A percentile compares a stretch with the other conserved stretches of the same genome.
These are phyloP conservation scores for Phalacrocorax brasilianus DNA, from an alignment of 2,113 vertebrate genomes.

Conservation along the genomic window DNA sequence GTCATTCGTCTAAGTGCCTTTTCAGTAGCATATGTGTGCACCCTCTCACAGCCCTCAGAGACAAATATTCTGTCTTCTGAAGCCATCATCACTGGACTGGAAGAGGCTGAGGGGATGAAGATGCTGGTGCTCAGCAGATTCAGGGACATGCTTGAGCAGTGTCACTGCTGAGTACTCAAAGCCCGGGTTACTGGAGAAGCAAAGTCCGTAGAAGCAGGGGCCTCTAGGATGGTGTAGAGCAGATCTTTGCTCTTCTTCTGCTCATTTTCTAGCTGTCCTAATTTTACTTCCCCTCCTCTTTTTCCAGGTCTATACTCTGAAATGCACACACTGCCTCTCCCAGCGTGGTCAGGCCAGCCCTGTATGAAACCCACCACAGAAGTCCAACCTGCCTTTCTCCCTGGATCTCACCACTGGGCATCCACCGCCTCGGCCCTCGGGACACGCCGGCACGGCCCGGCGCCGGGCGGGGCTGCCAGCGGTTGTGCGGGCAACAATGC, in stretches of 20 bases:
- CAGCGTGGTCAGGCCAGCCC: fast-evolving
- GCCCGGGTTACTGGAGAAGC: background rate
- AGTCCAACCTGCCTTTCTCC: too few species aligned
- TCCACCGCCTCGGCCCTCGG: fast-evolving
- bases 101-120: background rate
- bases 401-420: fast-evolving
- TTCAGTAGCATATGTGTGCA: background rate
- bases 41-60: background rate
- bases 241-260: background rate
- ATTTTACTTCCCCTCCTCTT: background rate
- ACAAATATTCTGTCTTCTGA: background rate
- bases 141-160: background rate
- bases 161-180: background rate
- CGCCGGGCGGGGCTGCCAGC: background rate
- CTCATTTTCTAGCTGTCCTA: background rate
- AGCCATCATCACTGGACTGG: background rate
- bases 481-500: fast-evolving
- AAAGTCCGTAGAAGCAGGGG: background rate
- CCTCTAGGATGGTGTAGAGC: background rate
- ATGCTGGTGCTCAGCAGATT: background rate
- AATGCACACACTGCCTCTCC: fast-evolving
- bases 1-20: background rate
- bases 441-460: background rate
- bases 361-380: fast-evolving
- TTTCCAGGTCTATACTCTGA: background rate